Evolutionary conservation across 1,140 invertebrate species (phyloP).

Genomic region (Eulimnadia texana): DNA sequence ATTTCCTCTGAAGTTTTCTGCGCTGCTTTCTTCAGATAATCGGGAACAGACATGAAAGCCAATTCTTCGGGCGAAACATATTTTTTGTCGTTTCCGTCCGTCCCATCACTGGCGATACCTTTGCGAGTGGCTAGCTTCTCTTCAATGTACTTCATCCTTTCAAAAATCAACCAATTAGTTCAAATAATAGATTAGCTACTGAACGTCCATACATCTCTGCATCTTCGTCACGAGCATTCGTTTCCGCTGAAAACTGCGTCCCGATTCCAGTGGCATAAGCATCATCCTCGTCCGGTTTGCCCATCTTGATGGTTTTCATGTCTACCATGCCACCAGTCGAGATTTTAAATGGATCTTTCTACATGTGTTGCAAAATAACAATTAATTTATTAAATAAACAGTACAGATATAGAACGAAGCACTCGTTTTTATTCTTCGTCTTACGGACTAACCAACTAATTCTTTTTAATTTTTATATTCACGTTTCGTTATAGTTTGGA

Average conservation of each 20-base stretch:
- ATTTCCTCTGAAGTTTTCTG: slow-evolving; percentile 87
- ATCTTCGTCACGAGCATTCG: slow-evolving; percentile 94
- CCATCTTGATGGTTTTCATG: slow-evolving; percentile 68
- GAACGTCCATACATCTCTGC: slow-evolving; percentile 68
- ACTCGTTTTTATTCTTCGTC: no score
- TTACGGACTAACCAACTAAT: no score
- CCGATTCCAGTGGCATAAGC: slow-evolving; percentile 80
- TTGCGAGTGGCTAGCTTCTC: slow-evolving; percentile 77
- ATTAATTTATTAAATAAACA: background rate
- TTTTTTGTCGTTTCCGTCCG: slow-evolving; percentile 17
- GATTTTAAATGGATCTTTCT: slow-evolving; percentile 44
- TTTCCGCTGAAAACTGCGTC: slow-evolving; percentile 95
- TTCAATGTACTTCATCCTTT: slow-evolving; percentile 93
- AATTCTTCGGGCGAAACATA: slow-evolving; percentile 76
- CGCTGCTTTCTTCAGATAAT: slow-evolving; percentile 66
- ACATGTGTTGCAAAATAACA: slow-evolving; percentile 16
- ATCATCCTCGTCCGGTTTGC: slow-evolving; percentile 60
- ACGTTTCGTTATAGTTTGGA: background rate
- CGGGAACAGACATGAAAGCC: slow-evolving; percentile 66
- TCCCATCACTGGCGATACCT: slow-evolving; percentile 41
- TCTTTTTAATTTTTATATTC: background rate
- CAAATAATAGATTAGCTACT: slow-evolving; percentile 1
- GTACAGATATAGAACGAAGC: background rate
- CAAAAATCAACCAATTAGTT: slow-evolving; percentile 16
- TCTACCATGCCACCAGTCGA: slow-evolving; percentile 81